These are phyloP conservation scores for Lamellibrachia luymesi DNA, from an alignment of 1,140 invertebrate genomes.

Conservation along the genomic window DNA sequence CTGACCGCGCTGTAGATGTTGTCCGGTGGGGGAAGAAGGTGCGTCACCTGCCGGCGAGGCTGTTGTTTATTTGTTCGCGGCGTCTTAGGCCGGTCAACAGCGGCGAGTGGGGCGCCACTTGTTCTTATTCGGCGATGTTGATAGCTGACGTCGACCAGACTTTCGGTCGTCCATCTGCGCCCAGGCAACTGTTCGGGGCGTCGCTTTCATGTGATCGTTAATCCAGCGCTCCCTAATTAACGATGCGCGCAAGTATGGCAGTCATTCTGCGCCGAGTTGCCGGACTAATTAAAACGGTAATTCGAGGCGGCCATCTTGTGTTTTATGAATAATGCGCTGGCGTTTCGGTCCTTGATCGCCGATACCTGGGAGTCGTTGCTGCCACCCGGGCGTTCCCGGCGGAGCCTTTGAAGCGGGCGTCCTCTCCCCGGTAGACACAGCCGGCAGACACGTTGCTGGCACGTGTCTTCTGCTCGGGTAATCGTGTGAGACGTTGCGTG, in stretches of 20 bases:
- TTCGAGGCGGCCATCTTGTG: slow-evolving; percentile 2
- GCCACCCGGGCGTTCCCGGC: too few species aligned
- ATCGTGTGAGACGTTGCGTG: neutral
- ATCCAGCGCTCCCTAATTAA: neutral
- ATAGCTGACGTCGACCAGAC: neutral
- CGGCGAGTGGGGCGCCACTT: neutral
- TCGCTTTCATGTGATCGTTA: neutral
- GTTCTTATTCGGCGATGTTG: neutral
- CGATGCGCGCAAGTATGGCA: neutral
- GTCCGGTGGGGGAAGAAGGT: neutral
- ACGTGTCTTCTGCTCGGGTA: neutral
- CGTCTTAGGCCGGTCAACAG: neutral
- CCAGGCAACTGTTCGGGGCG: neutral
- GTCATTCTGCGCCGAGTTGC: neutral
- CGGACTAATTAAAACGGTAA: neutral
- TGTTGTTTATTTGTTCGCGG: neutral
- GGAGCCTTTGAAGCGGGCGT: neutral
- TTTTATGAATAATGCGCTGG: neutral
- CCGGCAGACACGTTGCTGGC: neutral
- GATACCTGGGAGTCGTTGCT: neutral
- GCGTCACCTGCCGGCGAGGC: neutral
- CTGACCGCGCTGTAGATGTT: neutral
- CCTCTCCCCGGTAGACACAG: neutral
- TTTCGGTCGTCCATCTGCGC: neutral
- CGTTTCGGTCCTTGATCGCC: neutral